A percentile compares a stretch with the other conserved stretches of the same genome.
phyloP scores from a whole-genome alignment of 2,113 vertebrate genomes.

The Salvelinus namaycush region DNA sequence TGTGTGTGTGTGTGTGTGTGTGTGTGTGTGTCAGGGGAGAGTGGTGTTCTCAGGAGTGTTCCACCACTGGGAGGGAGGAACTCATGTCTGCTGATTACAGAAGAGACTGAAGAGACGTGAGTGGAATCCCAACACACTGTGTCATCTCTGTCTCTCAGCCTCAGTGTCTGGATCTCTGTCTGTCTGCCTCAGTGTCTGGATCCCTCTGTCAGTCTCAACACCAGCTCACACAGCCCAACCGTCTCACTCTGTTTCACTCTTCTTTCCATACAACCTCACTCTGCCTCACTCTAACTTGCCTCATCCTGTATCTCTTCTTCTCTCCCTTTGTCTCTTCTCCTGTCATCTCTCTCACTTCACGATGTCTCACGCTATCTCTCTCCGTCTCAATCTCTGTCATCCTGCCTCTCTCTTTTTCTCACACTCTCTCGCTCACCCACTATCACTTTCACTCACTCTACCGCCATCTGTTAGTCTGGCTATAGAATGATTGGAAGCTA shows the following conservation, averaged over 20 bases:
- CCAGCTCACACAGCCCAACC: not conserved
- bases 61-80: conserved; percentile 26
- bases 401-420: not conserved
- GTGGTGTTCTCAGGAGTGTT: conserved; percentile 2
- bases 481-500: too few relatives aligned
- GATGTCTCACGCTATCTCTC: too few relatives aligned
- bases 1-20: conserved; percentile 21
- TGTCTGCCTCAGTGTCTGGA: not conserved
- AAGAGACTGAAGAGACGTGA: conserved; percentile 68
- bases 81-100: conserved; percentile 69
- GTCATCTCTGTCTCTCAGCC: conserved; percentile 31
- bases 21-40: conserved; percentile 31
- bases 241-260: conserved; percentile 28
- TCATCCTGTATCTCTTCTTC: not conserved
- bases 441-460: conserved; percentile 33
- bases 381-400: conserved; percentile 1
- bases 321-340: too few relatives aligned
- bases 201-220: not conserved
- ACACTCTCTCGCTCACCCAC: not conserved
- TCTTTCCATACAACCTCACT: not conserved
- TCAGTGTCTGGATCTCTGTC: too few relatives aligned
- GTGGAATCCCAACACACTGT: conserved; percentile 72
- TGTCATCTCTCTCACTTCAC: too few relatives aligned
- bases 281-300: too few relatives aligned
- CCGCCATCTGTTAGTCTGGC: conserved; percentile 27